Evolutionary conservation across 2,113 vertebrate species (phyloP), one percentile per base, ranked within the genome.

Genomic region (Pygoscelis adeliae): DNA sequence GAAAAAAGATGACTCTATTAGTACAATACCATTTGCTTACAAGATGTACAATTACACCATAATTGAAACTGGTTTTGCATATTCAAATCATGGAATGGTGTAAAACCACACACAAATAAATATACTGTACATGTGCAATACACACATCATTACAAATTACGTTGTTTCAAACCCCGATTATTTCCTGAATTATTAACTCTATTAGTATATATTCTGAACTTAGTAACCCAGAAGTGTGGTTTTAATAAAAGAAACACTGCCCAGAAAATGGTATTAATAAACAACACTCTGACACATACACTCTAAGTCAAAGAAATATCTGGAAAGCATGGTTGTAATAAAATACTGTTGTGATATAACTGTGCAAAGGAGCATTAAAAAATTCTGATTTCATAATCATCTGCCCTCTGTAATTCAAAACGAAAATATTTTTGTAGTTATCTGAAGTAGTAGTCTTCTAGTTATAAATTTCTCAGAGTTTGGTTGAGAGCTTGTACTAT

Each of bases 351-450:
- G 15, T 70, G 72, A 93, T 59, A 38, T 22, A 80, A 78, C 15
- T 83, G 94, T 89, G 80, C 85, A 96, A 95, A 95, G 44, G 15
- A 94, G 83, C 44, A 90, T 63, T 63, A 72, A 52, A 80, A 56
- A 13, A 4, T 11, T 78, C 69, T 63, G 67, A 87, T 80, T 95
- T 78, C 30, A 53, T 74, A 49, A 69, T 84, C 20, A 74, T 61
- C 36, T 80, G 13, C 49, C 17, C 15, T 93, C 53, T 93, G 44
- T 52, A 87, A 89, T 55, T 62, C 20, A 78, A 91, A 83, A 32
- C 20, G 80, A 81, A 89, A 62, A 47, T 83, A 81, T 56, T 82
- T 66, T 66, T 81, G 5, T 70, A 92, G 11, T 34, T 70, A 38
- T 47, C 72, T 74, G 61, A 87, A 86, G 27, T 26, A 97, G 53